Base-by-base conservation (phyloP, 2,113 vertebrate genomes). In the Oceanites oceanicus region DNA sequence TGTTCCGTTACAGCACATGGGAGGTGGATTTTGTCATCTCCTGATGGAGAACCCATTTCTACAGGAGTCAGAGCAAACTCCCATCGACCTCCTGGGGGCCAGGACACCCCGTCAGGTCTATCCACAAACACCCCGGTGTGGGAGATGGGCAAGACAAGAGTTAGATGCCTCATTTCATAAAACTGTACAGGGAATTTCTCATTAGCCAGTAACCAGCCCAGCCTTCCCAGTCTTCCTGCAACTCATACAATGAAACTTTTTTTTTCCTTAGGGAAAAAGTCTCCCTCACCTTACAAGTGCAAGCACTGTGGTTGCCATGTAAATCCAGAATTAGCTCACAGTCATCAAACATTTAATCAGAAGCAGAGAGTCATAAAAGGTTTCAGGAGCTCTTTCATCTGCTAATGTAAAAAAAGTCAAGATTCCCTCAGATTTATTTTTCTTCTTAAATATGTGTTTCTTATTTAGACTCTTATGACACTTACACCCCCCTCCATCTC, bases 1-100 rank as follows among this genome's bases (percentile, higher is more conserved):
- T 9, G 15, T 4, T 38, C 2, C 4, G 4, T 15, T 22, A 23
- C 21, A 30, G 81, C 47, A 20, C 13, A 0, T 0, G 5, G 42
- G 19, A 13, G 36, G 63, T 4, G 68, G 36, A 29, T 50, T 34
- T 10, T 6, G 15, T 3, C 21, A 25, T 15, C 32, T 40, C 61
- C 42, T 18, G 15, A 6, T 6, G 47, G 17, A n/a, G 13, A 15
- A 7, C 15, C 32, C 4, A 0, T 40, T 50, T 53, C 34, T 20
- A 13, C 8, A 13, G 10, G 55, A n/a, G 30, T 6, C 42, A 19
- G 49, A 56, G 22, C 8, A 58, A 68, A 16, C 20, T 5, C 32
- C 19, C 38, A 10, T 5, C 15, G 72, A 11, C 23, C 29, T 11
- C 27, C 2, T 0, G 16, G 50, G 22, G 38, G 44, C 11, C 13